Base-by-base conservation (phyloP, 2,797 vertebrate species). In the Enteromius anoplus region DNA sequence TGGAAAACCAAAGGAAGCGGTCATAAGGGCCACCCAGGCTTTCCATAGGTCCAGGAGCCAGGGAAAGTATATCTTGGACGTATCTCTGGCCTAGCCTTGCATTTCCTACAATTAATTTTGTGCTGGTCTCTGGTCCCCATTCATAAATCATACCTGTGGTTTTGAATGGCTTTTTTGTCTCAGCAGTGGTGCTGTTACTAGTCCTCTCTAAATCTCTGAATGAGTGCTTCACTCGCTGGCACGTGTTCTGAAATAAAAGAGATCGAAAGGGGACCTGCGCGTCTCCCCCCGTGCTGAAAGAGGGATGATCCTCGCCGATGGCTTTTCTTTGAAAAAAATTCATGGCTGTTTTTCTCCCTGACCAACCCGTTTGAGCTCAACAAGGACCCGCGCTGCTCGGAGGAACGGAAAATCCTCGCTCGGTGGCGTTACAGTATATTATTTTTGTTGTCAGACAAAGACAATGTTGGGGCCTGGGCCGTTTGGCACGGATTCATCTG, bases 71-170 rank as follows among this genome's bases (percentile, higher is more conserved):
- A 92, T 94, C 88, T 93, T 94, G 93, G 94, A 94, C 85, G 88
- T 92, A 91, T 91, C 88, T 69, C 89, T 78, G 88, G 89, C 86
- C 90, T 92, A 88, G 88, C 90, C 92, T 92, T 73, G 91, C 91
- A 92, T 94, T 94, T 94, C 93, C 93, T 93, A 91, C 93, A 92
- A 93, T 94, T 94, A 91, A 93, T 94, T 94, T 93, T 88, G 91
- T 84, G 77, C 91, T 88, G 89, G 88, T 91, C 88, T 93, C 89
- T 88, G 84, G 88, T 89, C 91, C 88, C 75, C 81, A 79, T 90
- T 91, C 87, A 90, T 92, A 93, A 94, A 94, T 94, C 93, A 93
- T 92, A 89, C 88, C 89, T 93, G 92, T 90, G 93, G 93, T 93
- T 92, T 86, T 85, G 76, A 89, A 90, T 85, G 81, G 89, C 84